A percentile compares a stretch with the other conserved stretches of the same genome.
phyloP scores from a whole-genome alignment of 2,888 invertebrate genomes.

The Allolobophora icterica region DNA sequence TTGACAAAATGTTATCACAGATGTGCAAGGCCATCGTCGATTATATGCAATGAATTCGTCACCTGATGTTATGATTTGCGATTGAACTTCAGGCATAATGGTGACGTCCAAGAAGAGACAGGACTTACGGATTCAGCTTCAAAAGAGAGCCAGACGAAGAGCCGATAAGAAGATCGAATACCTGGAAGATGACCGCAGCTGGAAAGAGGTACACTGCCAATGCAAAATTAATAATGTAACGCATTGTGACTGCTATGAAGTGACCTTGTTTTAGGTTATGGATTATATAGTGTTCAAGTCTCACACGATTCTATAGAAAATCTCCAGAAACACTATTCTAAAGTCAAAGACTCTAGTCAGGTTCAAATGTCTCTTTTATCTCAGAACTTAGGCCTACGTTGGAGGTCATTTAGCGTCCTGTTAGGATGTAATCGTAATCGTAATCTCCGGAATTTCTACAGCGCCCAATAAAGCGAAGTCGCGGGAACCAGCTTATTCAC shows the following conservation, averaged over 20 bases:
- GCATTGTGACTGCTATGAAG: background rate
- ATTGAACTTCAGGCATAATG: slow-evolving; percentile 43
- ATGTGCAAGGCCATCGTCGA: background rate
- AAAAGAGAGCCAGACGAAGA: slow-evolving; percentile 45
- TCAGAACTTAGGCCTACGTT: no score
- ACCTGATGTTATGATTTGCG: background rate
- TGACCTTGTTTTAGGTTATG: background rate
- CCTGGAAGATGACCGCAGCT: slow-evolving; percentile 44
- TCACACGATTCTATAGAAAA: no score
- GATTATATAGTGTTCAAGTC: background rate
- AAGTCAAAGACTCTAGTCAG: no score
- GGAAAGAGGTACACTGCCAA: slow-evolving; percentile 43
- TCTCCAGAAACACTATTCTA: no score
- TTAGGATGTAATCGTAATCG: no score
- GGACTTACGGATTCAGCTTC: slow-evolving; percentile 46
- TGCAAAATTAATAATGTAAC: background rate
- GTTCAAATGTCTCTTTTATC: no score
- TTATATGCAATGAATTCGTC: no score
- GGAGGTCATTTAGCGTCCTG: no score
- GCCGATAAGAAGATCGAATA: slow-evolving; percentile 45
- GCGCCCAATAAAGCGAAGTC: no score
- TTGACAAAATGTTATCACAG: background rate
- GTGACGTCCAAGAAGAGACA: slow-evolving; percentile 48
- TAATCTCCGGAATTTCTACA: no score
- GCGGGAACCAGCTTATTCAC: no score